Base-by-base conservation (phyloP, 1,140 invertebrate species). In the Drosophila subobscura region DNA sequence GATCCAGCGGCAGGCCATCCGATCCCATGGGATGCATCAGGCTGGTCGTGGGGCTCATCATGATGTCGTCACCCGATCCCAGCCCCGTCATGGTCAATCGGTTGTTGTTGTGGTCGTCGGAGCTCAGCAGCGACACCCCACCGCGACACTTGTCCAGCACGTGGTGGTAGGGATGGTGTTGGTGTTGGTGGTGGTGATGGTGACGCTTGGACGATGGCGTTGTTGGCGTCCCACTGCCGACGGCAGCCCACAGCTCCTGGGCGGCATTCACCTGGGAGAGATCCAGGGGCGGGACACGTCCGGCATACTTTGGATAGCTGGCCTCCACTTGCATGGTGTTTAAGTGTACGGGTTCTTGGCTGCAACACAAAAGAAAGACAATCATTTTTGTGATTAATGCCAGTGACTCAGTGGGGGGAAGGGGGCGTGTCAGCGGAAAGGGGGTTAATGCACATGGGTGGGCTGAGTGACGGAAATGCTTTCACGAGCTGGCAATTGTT, bases 1-100 rank as follows among this genome's bases (percentile, higher is more conserved):
- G 95, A 92, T 96, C 95, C 94, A 92, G 1, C 76, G 93, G 75
- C 59, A 91, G 50, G n/a, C 88, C 90, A 57, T 91, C 90, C 25
- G 88, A 89, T 22, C 90, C 90, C 45, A 90, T 72, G 14, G 85
- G 72, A 44, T 81, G 74, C n/a, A 54, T 72, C 49, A 71, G 64
- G 33, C 57, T 76, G 44, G 56, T 70, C 27, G 47, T 55, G 37
- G 41, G 46, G 41, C 27, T 63, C 14, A 25, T 47, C 8, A 40
- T 54, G 33, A 12, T 53, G 20, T 25, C 79, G 49, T 23, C 58
- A 12, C 56, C 68, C 12, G 42, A 44, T 5, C 16, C 16, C 16
- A 20, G 16, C 0, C 16, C 44, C 27, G 40, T 54, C 40, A 72
- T n/a, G 45, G 20, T n/a, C 23, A 72, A 56, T 7, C 72, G 72